Evolutionary conservation across 2,113 vertebrate genomes (phyloP).

Genomic region (Scolopax mira): DNA sequence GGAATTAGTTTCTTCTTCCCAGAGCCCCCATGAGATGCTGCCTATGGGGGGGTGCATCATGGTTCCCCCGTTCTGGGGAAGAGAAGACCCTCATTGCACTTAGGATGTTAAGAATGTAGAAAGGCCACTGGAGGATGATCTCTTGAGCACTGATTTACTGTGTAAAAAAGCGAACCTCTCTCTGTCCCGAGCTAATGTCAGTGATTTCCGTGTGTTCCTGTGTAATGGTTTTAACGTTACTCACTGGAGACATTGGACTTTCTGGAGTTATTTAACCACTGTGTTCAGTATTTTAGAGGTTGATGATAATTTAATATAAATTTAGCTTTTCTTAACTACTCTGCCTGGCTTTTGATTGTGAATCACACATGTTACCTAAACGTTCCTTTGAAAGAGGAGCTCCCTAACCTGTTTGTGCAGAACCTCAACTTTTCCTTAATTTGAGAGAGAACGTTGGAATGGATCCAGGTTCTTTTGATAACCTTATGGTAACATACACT

Average conservation of each 20-base stretch:
- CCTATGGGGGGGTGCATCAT: not conserved
- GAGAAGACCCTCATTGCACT: constrained; percentile 63
- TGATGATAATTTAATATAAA: constrained; percentile 88
- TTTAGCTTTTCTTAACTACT: constrained; percentile 82
- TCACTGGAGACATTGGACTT: constrained; percentile 90
- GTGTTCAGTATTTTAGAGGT: constrained; percentile 84
- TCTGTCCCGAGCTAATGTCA: constrained; percentile 75
- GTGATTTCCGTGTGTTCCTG: constrained; percentile 69
- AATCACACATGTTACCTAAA: constrained; percentile 25
- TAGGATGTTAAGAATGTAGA: constrained; percentile 81
- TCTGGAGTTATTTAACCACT: constrained; percentile 97
- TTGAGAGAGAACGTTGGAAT: not conserved
- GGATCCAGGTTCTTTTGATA: not conserved
- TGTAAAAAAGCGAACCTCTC: constrained; percentile 80
- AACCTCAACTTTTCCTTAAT: not conserved
- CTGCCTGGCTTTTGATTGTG: constrained; percentile 71
- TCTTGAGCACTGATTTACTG: constrained; percentile 84
- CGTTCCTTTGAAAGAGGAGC: not conserved
- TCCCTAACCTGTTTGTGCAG: not conserved
- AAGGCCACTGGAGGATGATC: constrained; percentile 76
- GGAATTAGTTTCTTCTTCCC: not conserved
- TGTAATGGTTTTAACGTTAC: constrained; percentile 89
- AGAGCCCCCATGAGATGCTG: not conserved
- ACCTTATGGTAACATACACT: not conserved
- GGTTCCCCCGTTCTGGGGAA: not conserved